Evolutionary conservation across 2,888 invertebrate genomes (phyloP), one percentile per base, ranked within the genome.

Genomic region (Tortrix viridana): DNA sequence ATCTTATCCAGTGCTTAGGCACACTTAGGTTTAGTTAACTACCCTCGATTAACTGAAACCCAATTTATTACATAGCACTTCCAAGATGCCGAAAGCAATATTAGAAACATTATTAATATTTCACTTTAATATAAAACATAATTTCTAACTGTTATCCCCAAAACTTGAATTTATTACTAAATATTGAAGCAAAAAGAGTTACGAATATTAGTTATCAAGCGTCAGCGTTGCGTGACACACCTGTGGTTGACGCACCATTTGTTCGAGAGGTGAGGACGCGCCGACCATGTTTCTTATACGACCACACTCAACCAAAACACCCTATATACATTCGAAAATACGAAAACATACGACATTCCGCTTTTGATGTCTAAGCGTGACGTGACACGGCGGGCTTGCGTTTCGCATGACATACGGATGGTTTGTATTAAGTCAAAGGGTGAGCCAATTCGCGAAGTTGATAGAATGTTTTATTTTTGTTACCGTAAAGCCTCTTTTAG

Each of bases 201-300:
- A 32, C 75, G 79, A 80, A 80, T 81, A 84, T 81, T 82, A 76
- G 82, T 81, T 74, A 80, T 78, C 74, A 69, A 75, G 73, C 74
- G 74, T 52, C 62, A 69, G 60, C 71, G 72, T 72, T 66, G 71
- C 67, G 69, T 66, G 75, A 78, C 81, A 78, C 88, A 88, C 85
- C 88, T 89, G 88, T 74, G 87, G 84, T 82, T 87, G 89, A 87
- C 89, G 82, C 71, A 79, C 81, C 85, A 88, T 89, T 88, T 87
- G 85, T 86, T 86, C 77, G 77, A 72, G 66, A 70, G 71, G 70
- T 74, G 68, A 74, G 74, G 74, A 75, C 79, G 75, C 53, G 53
- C 46, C 60, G 19, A 43, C 46, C 52, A 52, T 44, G 53, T 60
- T 53, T 53, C 60, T 60, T 60, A 47, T 38, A 19, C 23, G 23